Evolutionary conservation across 92 coral and sea anemone species (phyloP), one percentile per base, ranked within the genome.

Genomic region (Epizoanthus rinbou): DNA sequence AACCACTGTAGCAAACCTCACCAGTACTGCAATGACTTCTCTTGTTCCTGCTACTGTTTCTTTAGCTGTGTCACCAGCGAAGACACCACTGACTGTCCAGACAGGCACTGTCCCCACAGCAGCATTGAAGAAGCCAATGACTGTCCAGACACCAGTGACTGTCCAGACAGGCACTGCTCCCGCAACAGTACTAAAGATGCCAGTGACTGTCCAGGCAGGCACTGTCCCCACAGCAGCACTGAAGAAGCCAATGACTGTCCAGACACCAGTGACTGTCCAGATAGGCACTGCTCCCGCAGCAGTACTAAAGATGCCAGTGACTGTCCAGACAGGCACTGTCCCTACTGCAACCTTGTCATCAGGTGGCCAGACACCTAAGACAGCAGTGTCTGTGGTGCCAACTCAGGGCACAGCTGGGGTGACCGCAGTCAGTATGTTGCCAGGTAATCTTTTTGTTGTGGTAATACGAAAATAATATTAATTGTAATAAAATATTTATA

Each of bases 81-180:
- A 74, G 59, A 21, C 80, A 9, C 62, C 82, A n/a, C 41, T 80
- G 7, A 57, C 47, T 62, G 39, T 43, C 74, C 45, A 35, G 53
- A 59, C 74, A 23, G 70, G 41, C 16, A 37, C 43, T 37, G 43
- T 6, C 43, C 43, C 6, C 6, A 6, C 43, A 37, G 43, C 43
- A 37, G 43, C 43, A 37, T 4, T 37, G 6, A 75, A 72, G 45
- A 64, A 35, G 22, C 81, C 86, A 45, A 2, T 67, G 39, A 43
- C 81, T 52, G 31, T 64, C 82, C 4, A 37, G 71, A n/a, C 56
- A 60, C 82, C 21, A 39, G 14, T 45, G 5, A 22, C 72, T 0
- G 68, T 41, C 45, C 1, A 53, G 24, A 47, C 43, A 19, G 59
- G 50, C 21, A 59, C 57, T 62, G 25, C 43, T 15, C 72, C 71